phyloP scores from a whole-genome alignment of 2,113 vertebrate genomes.

The Gulo gulo region DNA sequence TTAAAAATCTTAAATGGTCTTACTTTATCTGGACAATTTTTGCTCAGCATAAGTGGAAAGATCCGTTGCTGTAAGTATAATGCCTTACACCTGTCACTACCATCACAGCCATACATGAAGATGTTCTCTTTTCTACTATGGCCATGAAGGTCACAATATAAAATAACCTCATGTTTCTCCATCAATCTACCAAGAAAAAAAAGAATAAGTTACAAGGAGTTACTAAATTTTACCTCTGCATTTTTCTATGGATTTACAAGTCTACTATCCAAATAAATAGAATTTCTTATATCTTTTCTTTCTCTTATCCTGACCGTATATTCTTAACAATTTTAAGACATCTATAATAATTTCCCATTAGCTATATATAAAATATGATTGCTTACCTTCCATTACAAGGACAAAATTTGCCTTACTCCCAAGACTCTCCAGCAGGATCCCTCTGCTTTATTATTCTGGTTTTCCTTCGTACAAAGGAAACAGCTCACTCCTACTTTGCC shows the following conservation, averaged over 20 bases:
- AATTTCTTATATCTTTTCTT: background rate
- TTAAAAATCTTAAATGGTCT: slow-evolving; percentile 11
- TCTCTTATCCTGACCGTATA: background rate
- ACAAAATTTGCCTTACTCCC: background rate
- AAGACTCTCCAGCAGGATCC: background rate
- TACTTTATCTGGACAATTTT: slow-evolving; percentile 86
- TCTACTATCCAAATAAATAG: background rate
- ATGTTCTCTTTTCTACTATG: slow-evolving; percentile 86
- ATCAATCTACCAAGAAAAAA: slow-evolving; percentile 77
- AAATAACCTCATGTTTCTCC: slow-evolving; percentile 80
- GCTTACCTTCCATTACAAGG: background rate
- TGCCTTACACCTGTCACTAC: slow-evolving; percentile 43
- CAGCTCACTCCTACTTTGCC: background rate
- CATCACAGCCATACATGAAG: slow-evolving; percentile 86
- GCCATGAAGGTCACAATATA: slow-evolving; percentile 88
- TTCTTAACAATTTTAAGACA: background rate
- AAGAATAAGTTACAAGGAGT: background rate
- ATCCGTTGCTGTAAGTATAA: slow-evolving; percentile 68
- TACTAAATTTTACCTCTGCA: background rate
- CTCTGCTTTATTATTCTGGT: background rate
- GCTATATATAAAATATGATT: background rate
- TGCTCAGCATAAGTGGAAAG: slow-evolving; percentile 86
- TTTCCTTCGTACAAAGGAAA: background rate
- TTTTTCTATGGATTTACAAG: background rate
- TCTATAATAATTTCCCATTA: background rate